These are phyloP conservation scores for Nibea coibor DNA, from an alignment of 2,113 vertebrate species.

Conservation along the genomic window DNA sequence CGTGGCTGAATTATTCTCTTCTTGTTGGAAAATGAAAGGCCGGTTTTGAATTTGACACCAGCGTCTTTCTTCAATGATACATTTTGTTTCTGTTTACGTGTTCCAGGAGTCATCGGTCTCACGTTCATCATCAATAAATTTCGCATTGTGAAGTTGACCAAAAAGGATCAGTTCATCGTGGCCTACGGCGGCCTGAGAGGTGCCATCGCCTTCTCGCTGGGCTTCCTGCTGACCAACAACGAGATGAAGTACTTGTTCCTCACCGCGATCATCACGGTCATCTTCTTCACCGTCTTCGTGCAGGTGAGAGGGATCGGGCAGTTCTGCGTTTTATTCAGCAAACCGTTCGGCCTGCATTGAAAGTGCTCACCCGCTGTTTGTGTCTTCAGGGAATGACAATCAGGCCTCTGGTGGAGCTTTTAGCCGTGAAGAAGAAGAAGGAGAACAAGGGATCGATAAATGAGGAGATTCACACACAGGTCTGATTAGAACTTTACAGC, in stretches of 20 bases:
- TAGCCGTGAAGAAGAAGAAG: constrained; percentile 96
- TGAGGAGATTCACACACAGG: constrained; percentile 98
- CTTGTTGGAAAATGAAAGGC: too few relatives aligned
- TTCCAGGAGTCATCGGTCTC: constrained; percentile 91
- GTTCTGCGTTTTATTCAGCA: neutral
- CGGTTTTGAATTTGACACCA: too few relatives aligned
- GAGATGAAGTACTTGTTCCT: constrained; percentile 93
- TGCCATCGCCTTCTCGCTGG: constrained; percentile 95
- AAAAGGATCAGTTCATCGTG: constrained; percentile 98
- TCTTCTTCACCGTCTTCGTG: constrained; percentile 98
- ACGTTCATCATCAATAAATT: constrained; percentile 96
- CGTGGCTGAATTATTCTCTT: accelerated
- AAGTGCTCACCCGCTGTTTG: neutral
- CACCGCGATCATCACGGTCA: constrained; percentile 96
- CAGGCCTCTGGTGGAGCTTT: constrained; percentile 93
- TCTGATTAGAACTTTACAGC: constrained; percentile 60
- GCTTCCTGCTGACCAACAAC: constrained; percentile 87
- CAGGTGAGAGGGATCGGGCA: constrained; percentile 84
- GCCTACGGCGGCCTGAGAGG: constrained; percentile 96
- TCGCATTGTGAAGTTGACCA: constrained; percentile 93
- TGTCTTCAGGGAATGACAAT: constrained; percentile 95
- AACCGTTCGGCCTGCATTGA: too few relatives aligned
- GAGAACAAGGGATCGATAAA: constrained; percentile 93
- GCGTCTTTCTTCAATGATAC: too few relatives aligned
- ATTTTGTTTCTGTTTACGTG: neutral